Conservation (phyloP, 2,888 invertebrate species). For the Xanthostigma xanthostigma region DNA sequence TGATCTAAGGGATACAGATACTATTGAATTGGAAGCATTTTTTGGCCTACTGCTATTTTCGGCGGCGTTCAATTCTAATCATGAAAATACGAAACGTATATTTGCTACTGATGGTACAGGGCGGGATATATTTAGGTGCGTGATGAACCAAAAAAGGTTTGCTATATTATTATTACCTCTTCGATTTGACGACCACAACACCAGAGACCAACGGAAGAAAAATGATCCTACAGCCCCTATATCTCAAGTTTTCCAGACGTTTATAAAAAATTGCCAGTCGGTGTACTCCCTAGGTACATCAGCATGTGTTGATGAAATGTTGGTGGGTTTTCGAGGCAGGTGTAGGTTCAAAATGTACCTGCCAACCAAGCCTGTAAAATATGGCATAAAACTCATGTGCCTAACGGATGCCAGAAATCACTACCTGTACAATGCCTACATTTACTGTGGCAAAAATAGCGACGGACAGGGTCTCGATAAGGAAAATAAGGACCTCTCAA, state of each 20-base stretch:
- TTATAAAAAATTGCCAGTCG: constrained; percentile 6
- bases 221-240: constrained; percentile 1
- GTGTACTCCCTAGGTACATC: constrained; percentile 1
- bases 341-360: constrained; percentile 12
- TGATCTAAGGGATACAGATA: no score
- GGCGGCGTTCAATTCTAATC: constrained; percentile 3
- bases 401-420: constrained; percentile 13
- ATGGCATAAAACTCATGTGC: constrained; percentile 15
- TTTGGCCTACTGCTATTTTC: no score
- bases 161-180: constrained; percentile 2
- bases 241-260: constrained; percentile 1
- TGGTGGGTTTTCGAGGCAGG: constrained; percentile 9
- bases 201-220: constrained; percentile 4
- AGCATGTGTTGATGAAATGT: constrained; percentile 9
- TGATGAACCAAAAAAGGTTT: constrained; percentile 2
- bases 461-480: constrained; percentile 7
- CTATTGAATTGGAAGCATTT: no score
- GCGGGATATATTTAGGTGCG: constrained; percentile 4
- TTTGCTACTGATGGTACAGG: constrained; percentile 6
- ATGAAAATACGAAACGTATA: constrained; percentile 1
- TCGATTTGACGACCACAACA: constrained; percentile 5
- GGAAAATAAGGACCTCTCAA: no score
- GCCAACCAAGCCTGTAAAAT: constrained; percentile 16
- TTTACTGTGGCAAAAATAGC: constrained; percentile 13
- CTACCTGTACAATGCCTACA: constrained; percentile 14